Evolutionary conservation across 1,140 invertebrate species (phyloP), one percentile per base, ranked within the genome.

Genomic region (Heliconius congener): DNA sequence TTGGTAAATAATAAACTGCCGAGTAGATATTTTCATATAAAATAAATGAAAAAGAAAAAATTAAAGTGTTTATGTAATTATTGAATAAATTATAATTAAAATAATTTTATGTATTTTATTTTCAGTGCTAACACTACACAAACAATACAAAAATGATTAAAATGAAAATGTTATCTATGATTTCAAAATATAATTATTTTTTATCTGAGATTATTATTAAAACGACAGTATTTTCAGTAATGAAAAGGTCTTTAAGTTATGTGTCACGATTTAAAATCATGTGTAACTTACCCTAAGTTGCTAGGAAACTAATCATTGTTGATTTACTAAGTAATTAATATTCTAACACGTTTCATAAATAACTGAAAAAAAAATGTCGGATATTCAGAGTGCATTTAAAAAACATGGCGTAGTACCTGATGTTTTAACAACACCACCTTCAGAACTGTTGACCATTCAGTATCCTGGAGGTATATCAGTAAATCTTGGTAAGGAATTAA

Each of bases 371-470:
- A 79, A 37, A 76, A 92, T 93, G 91, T 73, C 89, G 39, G 84
- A 91, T 71, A 73, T 94, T 57, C 89, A 92, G 85, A 83, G 75
- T 76, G 71, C 90, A 71, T 94, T 92, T 80, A 91, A 93, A 79
- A 71, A 93, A 82, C 85, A 91, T 60, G 90, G 89, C 71, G 81
- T 94, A 23, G 85, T 94, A 18, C 92, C 92, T 23, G 92, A 94
- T 84, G 85, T 94, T 6, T 73, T 93, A n/a, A 88, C 84, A 42
- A 86, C 79, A 30, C 83, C 91, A n/a, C 92, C 92, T 13, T 82
- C 88, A 8, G 92, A 94, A 73, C n/a, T 86, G 18, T 16, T 93
- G 27, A 86, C 86, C 19, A 79, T 94, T 27, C 81, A 87, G 39
- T 94, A 88, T 82, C 80, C 87, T 4, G 88, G 80, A 75, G 88